Evolutionary conservation across 2,888 invertebrate genomes (phyloP), one percentile per base, ranked within the genome.

Genomic region (Dolichopus griseipennis): DNA sequence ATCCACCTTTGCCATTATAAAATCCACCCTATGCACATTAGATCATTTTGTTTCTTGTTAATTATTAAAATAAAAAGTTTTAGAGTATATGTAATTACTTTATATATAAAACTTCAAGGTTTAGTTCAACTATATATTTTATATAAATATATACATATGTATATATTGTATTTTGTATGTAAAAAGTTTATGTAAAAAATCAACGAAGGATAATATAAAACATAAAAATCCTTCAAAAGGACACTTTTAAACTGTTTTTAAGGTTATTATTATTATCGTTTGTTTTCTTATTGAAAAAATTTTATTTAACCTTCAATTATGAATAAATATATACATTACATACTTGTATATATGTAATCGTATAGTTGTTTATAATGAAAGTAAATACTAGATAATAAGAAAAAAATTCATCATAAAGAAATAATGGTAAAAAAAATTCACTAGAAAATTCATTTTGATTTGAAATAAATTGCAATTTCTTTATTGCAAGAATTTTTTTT

Each of bases 251-350:
- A 18, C 52, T 2, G 15, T 52, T 18, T 52, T 52, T 52, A 52
- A 52, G 52, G 52, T 52, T 52, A 52, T 18, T n/a, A 52, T 52
- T 43, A 15, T 43, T 18, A 18, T 18, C 18, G 6, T 52, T 18
- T 52, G 52, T 52, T 18, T 18, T n/a, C 15, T 37, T 37, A 37
- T 52, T 18, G 15, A 52, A 52, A 52, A 18, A 4, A 52, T 12
- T 52, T 52, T 52, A 52, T 18, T 52, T 52, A 52, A 52, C 52
- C 52, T 52, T 52, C 52, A 52, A 27, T 52, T 52, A 52, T n/a
- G n/a, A 52, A 18, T 18, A 18, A 52, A 18, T 52, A 52, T 9
- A 34, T 43, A 43, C 12, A 43, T 43, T n/a, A n/a, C n/a, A n/a
- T 52, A 52, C 52, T 12, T n/a, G 52, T 52, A 52, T 7, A 52